Conservation (phyloP, 1,140 invertebrate genomes). For the Samia ricini region DNA sequence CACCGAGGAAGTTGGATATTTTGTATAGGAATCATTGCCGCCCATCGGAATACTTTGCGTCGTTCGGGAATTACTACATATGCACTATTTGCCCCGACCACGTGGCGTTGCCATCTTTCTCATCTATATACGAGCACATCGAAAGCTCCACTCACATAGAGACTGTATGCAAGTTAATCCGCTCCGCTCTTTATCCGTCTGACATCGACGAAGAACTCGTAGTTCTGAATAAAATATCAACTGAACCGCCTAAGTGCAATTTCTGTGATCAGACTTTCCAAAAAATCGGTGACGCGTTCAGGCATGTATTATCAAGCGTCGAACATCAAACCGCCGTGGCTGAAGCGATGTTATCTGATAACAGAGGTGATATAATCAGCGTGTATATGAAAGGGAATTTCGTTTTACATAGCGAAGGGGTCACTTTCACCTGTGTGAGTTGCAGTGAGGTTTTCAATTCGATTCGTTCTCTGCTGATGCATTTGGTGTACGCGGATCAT, state of each 20-base stretch:
- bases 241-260: conserved; percentile 39
- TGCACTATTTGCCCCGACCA: conserved; percentile 57
- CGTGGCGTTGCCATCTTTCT: conserved; percentile 57
- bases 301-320: conserved; percentile 46
- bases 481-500: conserved; percentile 62
- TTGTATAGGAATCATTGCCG: conserved; percentile 63
- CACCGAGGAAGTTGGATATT: conserved; percentile 51
- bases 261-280: conserved; percentile 42
- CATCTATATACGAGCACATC: conserved; percentile 61
- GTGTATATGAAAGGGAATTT: conserved; percentile 67
- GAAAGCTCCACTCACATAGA: conserved; percentile 57
- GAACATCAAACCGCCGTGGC: conserved; percentile 50
- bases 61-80: conserved; percentile 65
- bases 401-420: conserved; percentile 55
- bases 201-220: conserved; percentile 46
- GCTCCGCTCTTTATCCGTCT: conserved; percentile 43
- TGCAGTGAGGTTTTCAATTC: conserved; percentile 58
- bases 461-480: conserved; percentile 50
- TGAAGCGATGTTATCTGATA: conserved; percentile 34
- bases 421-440: conserved; percentile 47
- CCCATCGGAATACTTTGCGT: conserved; percentile 62
- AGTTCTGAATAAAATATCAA: conserved; percentile 38
- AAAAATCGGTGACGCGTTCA: conserved; percentile 38
- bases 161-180: conserved; percentile 51
- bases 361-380: conserved; percentile 62